Conservation (phyloP, 2,888 invertebrate species). For the Keiferia lycopersicella region DNA sequence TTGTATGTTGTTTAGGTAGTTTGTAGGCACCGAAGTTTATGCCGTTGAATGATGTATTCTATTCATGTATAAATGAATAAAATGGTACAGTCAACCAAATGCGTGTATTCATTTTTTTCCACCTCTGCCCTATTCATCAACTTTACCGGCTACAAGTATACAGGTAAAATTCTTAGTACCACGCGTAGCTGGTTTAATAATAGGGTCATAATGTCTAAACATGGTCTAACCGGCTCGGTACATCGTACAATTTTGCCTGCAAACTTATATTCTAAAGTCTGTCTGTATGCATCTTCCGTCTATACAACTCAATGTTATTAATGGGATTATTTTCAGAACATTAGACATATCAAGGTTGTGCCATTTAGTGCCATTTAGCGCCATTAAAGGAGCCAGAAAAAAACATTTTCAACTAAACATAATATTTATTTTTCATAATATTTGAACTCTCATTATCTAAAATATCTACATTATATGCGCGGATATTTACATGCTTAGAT, state of each 20-base stretch:
- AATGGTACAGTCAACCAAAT: conserved; percentile 61
- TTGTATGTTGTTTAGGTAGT: conserved; percentile 78
- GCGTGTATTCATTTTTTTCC: conserved; percentile 31
- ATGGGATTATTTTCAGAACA: no score
- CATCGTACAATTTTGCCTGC: no score
- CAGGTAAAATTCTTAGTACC: no score
- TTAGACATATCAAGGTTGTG: no score
- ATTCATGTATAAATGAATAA: conserved; percentile 76
- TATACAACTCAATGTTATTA: no score
- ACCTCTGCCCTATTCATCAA: background rate
- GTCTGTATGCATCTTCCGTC: no score
- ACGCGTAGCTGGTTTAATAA: no score
- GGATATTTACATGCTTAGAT: conserved; percentile 75
- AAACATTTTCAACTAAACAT: conserved; percentile 71
- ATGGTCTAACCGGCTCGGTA: no score
- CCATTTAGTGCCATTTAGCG: conserved; percentile 21
- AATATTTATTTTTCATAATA: conserved; percentile 77
- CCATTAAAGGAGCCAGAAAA: no score
- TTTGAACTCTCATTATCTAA: conserved; percentile 79
- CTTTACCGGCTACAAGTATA: no score
- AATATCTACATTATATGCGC: conserved; percentile 75
- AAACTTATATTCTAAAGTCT: no score
- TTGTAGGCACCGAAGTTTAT: conserved; percentile 79
- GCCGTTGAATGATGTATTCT: conserved; percentile 69
- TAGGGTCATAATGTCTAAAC: no score